phyloP scores from a whole-genome alignment of 2,888 invertebrate species.

The Cerastoderma edule region DNA sequence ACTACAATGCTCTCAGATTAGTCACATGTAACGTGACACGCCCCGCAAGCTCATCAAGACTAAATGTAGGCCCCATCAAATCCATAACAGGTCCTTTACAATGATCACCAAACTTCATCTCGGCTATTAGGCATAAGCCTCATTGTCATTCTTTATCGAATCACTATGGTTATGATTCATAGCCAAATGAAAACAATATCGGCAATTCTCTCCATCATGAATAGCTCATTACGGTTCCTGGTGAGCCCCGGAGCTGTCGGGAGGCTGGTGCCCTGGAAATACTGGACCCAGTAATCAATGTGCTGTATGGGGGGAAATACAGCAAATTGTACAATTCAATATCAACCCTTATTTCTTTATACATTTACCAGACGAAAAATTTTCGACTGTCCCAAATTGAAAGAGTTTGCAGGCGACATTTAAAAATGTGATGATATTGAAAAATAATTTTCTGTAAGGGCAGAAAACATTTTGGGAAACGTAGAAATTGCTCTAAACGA shows the following conservation, averaged over 20 bases:
- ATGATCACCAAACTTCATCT: conserved; percentile 17
- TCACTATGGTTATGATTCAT: conserved; percentile 28
- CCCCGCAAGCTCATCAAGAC: no score
- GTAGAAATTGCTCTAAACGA: no score
- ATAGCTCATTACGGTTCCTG: conserved; percentile 22
- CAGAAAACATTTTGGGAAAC: no score
- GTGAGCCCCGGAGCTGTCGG: no score
- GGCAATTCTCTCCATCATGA: conserved; percentile 28
- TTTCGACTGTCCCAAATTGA: no score
- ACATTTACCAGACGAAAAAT: no score
- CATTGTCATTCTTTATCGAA: conserved; percentile 19
- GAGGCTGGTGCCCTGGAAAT: neutral
- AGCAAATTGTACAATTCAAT: conserved; percentile 6
- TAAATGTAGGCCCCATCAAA: no score
- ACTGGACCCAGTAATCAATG: conserved; percentile 10
- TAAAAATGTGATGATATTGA: no score
- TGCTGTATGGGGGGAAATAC: neutral
- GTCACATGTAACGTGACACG: no score
- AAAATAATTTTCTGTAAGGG: no score
- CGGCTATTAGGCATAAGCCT: conserved; percentile 13
- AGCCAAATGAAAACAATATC: conserved; percentile 30
- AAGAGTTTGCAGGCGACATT: no score
- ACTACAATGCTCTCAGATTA: no score
- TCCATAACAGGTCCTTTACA: neutral
- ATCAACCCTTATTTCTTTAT: conserved; percentile 6